phyloP scores from a whole-genome alignment of 35 echinoderm and acorn worm species.

The Ophioderma brevispina region DNA sequence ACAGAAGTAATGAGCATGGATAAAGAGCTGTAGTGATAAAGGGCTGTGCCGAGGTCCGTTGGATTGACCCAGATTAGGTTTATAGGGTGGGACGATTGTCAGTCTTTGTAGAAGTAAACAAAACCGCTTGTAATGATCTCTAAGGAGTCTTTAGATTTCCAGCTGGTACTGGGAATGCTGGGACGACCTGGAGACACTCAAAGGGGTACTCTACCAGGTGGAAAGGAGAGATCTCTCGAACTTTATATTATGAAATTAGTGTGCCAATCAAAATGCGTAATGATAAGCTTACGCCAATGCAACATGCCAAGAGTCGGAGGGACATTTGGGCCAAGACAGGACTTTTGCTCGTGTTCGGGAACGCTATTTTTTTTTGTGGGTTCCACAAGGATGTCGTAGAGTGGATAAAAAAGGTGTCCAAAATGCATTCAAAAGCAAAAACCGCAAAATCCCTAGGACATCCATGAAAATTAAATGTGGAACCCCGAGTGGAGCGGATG shows the following conservation, averaged over 20 bases:
- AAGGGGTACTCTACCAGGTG: no score
- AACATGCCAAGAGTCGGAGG: not conserved
- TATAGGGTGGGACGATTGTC: not conserved
- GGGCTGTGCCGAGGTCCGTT: not conserved
- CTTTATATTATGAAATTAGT: slow-evolving; percentile 33
- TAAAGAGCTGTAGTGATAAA: no score
- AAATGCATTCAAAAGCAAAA: not conserved
- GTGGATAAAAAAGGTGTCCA: not conserved
- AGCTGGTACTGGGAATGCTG: no score
- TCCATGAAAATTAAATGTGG: not conserved
- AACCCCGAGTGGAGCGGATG: slow-evolving; percentile 30
- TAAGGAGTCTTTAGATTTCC: no score
- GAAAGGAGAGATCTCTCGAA: no score
- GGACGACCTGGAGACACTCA: no score
- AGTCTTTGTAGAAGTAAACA: not conserved
- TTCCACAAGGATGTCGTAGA: slow-evolving; percentile 6
- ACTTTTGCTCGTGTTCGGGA: slow-evolving; percentile 6
- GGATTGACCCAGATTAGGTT: not conserved
- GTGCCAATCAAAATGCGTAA: not conserved
- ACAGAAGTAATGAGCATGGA: no score
- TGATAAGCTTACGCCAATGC: not conserved
- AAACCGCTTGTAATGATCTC: no score
- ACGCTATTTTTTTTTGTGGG: slow-evolving; percentile 8
- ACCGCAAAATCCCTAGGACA: not conserved
- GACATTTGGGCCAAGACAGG: slow-evolving; percentile 11